Evolutionary conservation across 1,140 invertebrate genomes (phyloP), one percentile per base, ranked within the genome.

Genomic region (Leguminivora glycinivorella): DNA sequence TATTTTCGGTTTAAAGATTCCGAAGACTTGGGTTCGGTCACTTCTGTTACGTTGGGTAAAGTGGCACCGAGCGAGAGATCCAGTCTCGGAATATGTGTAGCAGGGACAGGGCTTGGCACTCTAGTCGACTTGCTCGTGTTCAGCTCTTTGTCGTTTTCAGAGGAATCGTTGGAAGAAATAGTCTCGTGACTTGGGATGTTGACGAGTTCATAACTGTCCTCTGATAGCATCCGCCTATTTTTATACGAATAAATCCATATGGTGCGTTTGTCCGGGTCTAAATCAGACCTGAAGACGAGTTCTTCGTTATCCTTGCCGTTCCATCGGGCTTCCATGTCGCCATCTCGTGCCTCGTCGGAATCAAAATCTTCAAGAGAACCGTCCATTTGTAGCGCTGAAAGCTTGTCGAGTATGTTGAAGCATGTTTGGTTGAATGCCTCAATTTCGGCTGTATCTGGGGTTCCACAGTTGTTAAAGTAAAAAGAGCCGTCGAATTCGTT

Each of bases 171-270:
- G 26, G 76, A 74, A 56, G 67, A 76, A 68, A 73, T 84, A 5
- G 67, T 58, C 0, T 82, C 80, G 24, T 74, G 73, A 26, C 76
- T 79, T 19, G 74, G 60, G 10, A 75, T 78, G 43, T 84, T 81
- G 0, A 75, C 73, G 40, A 77, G 40, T 67, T 79, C 73, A 63
- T 71, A 76, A 69, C 79, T 77, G 56, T 77, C 72, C 40, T 85
- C 83, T 14, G 73, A 60, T 34, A 84, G 71, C n/a, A 77, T 34
- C 67, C 74, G 72, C 58, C 76, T 82, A 68, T 87, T 88, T 79
- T 82, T 84, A 60, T 77, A 85, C 1, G 85, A 86, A 74, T 86
- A 88, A 71, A 89, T 85, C 76, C 79, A 85, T 60, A 85, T 72
- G 12, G 78, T 83, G 7, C 70, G 75, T 70, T 83, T 81, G 29